These are phyloP conservation scores for Chlamydotis undulata DNA, from an alignment of 2,113 vertebrate species.

Conservation along the genomic window DNA sequence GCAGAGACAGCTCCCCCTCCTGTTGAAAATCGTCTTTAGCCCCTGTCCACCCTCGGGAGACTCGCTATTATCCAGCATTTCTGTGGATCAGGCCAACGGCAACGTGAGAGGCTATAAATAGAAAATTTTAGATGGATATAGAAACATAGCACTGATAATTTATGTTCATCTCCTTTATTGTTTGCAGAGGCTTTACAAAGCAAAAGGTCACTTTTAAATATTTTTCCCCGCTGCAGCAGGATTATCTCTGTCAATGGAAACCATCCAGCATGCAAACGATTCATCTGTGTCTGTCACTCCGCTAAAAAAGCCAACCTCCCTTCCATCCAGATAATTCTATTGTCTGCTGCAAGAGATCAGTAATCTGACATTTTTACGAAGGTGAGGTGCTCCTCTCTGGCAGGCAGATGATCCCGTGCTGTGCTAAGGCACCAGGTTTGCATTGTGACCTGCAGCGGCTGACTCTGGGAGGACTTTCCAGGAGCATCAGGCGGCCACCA, in stretches of 20 bases:
- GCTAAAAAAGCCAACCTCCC: not conserved
- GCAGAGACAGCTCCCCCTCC: constrained; percentile 55
- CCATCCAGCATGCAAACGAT: not conserved
- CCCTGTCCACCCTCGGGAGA: not conserved
- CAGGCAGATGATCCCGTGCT: not conserved
- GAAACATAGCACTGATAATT: not conserved
- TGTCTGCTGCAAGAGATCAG: not conserved
- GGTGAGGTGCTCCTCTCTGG: not conserved
- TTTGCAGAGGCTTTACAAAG: not conserved
- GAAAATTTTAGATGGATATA: not conserved
- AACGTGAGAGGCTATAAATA: not conserved
- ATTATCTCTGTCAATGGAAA: not conserved
- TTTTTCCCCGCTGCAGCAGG: not conserved
- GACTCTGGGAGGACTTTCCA: not conserved
- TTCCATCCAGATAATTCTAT: not conserved
- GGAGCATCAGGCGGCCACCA: not conserved
- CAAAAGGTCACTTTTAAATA: not conserved
- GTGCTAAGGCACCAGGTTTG: not conserved
- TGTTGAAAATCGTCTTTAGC: constrained; percentile 1
- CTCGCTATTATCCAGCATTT: not conserved
- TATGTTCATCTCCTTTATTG: not conserved
- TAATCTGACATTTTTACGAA: not conserved
- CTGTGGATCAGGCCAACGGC: not conserved
- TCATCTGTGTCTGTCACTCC: not conserved
- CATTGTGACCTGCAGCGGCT: not conserved